A percentile compares a stretch with the other conserved stretches of the same genome.
phyloP scores from a whole-genome alignment of 2,113 vertebrate species.

The Indicator indicator region DNA sequence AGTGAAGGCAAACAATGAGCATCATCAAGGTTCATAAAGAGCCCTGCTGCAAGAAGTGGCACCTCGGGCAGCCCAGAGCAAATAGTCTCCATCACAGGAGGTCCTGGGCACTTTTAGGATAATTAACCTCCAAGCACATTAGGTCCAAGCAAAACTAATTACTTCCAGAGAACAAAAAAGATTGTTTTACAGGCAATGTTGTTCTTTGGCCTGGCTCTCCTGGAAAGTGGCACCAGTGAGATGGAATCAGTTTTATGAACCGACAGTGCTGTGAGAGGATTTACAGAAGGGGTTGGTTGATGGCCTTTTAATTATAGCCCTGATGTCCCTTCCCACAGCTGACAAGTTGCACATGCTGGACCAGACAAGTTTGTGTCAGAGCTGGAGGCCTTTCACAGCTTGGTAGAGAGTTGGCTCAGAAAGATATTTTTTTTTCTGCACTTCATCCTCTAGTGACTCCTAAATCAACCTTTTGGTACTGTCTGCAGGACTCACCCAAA shows the following conservation, averaged over 20 bases:
- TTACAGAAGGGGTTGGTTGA: slow-evolving; percentile 16
- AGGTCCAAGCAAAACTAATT: slow-evolving; percentile 63
- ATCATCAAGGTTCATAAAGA: not conserved
- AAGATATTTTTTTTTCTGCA: not conserved
- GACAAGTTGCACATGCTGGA: slow-evolving; percentile 42
- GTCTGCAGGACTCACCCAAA: not conserved
- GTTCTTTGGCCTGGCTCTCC: slow-evolving; percentile 35
- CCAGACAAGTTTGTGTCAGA: not conserved
- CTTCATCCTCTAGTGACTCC: not conserved
- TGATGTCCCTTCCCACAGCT: not conserved
- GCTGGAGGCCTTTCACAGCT: not conserved
- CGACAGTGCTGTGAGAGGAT: slow-evolving; percentile 16
- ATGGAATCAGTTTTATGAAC: slow-evolving; percentile 29
- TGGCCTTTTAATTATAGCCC: slow-evolving; percentile 20
- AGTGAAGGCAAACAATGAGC: not conserved
- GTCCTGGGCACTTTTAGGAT: slow-evolving; percentile 6
- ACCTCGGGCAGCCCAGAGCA: not conserved
- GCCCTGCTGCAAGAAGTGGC: not conserved
- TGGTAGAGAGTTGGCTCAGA: not conserved
- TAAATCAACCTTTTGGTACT: not conserved
- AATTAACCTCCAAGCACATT: slow-evolving; percentile 48
- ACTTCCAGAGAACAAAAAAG: slow-evolving; percentile 2
- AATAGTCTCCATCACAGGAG: not conserved
- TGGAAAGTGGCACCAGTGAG: slow-evolving; percentile 37
- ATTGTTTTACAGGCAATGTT: slow-evolving; percentile 53